Base-by-base conservation (phyloP, 2,113 vertebrate genomes). In the Oncorhynchus mykiss region DNA sequence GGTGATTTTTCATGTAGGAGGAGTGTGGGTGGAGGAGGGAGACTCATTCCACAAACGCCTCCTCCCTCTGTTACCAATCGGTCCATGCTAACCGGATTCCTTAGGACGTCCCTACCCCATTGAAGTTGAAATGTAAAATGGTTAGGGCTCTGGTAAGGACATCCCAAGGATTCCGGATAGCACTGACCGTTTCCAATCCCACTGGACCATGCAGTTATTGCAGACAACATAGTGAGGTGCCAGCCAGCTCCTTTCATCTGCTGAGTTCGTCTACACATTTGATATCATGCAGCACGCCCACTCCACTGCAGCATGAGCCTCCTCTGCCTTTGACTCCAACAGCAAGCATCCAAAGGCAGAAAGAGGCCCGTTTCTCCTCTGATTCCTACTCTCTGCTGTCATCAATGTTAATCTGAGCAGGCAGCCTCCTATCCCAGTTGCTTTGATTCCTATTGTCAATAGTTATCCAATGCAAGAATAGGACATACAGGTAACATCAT, bases 31-130 rank as follows among this genome's bases (percentile, higher is more conserved):
- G 72, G 66, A 34, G 81, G 22, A 74, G 16, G 75, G 74, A 72
- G 64, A 72, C 70, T 87, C 78, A 88, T 88, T 92, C 84, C 86
- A 85, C 22, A 11, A 83, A 87, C 84, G 81, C 84, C 85, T 86
- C 81, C 76, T 75, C 70, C 79, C 78, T 77, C 51, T 65, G 24
- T 22, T 29, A 16, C 8, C 20, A n/a, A 22, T 16, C 60, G 12
- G 13, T 6, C 65, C 4, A 14, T 29, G 14, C 13, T 67, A 78
- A 73, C 39, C 39, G 39, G 39, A 3, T 11, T 45, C 39, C 39
- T 45, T 45, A 45, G 39, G 39, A 39, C 39, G 7, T 39, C 34
- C 34, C 34, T 8, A 39, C 34, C 34, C 34, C 34, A 39, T 39
- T 39, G 34, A 39, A 39, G 39, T 39, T 39, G 39, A 39, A 39